phyloP scores from a whole-genome alignment of 2,888 invertebrate species.

The Lissocephala sabroskyi region DNA sequence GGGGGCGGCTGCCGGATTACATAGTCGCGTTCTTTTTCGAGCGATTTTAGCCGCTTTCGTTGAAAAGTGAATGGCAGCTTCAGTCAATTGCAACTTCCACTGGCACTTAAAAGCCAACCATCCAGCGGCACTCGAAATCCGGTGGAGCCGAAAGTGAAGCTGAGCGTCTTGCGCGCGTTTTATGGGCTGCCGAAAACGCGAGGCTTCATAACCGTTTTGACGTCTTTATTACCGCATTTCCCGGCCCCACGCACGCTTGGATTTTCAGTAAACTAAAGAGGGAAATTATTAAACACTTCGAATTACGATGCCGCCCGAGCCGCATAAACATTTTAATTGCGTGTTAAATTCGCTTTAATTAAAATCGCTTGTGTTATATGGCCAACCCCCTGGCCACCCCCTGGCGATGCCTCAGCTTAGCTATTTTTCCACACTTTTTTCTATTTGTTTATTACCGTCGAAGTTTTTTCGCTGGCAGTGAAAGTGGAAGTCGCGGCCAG shows the following conservation, averaged over 20 bases:
- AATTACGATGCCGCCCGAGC: background rate
- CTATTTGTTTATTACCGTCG: conserved; percentile 20
- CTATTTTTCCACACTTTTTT: conserved; percentile 37
- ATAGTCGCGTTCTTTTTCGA: conserved; percentile 1
- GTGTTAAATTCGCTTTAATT: conserved; percentile 58
- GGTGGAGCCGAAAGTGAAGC: conserved; percentile 30
- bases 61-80: conserved; percentile 4
- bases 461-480: conserved; percentile 34
- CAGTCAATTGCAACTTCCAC: conserved; percentile 11
- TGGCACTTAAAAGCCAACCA: conserved; percentile 12
- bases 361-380: conserved; percentile 41
- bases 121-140: conserved; percentile 4
- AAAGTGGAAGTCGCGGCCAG: conserved; percentile 45
- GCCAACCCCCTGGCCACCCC: background rate
- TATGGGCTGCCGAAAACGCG: conserved; percentile 3
- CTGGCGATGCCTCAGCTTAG: conserved; percentile 34
- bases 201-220: conserved; percentile 26
- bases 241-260: too few species aligned
- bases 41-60: background rate
- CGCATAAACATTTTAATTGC: conserved; percentile 42
- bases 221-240: conserved; percentile 42
- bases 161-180: too few species aligned
- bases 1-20: background rate
- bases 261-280: background rate
- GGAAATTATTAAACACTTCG: conserved; percentile 24